Evolutionary conservation across 2,797 vertebrate species (phyloP).

Genomic region (Phalanger gymnotis): DNA sequence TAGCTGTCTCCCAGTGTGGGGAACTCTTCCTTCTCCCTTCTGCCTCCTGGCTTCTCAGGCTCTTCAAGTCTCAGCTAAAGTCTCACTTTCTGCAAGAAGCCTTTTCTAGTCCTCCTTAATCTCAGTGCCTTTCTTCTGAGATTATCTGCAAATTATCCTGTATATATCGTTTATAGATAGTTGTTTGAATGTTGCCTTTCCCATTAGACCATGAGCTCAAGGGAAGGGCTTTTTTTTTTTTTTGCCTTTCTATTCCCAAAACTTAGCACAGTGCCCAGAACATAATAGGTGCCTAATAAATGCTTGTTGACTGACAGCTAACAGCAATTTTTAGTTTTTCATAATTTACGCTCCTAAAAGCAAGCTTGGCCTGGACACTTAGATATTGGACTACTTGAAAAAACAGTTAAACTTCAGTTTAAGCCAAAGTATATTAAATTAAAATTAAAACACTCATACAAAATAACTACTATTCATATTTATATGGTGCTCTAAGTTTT

Average conservation of each 20-base stretch:
- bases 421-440: conserved; percentile 24
- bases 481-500: background rate
- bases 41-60: background rate
- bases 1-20: background rate
- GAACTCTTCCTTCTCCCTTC: background rate
- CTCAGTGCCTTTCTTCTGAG: background rate
- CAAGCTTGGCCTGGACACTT: background rate
- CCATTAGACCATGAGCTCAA: background rate
- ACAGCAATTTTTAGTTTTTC: background rate
- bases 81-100: background rate
- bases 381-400: background rate
- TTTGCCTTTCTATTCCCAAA: background rate
- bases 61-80: background rate
- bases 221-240: background rate
- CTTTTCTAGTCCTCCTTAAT: background rate
- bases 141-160: background rate
- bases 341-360: background rate
- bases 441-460: conserved; percentile 33
- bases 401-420: conserved; percentile 46
- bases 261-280: background rate
- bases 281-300: background rate
- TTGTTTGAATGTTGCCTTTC: background rate
- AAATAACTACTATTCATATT: background rate
- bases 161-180: background rate
- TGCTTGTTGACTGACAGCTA: background rate